These are phyloP conservation scores for Bruchidius siliquastri DNA, from an alignment of 2,888 invertebrate genomes.

Conservation along the genomic window DNA sequence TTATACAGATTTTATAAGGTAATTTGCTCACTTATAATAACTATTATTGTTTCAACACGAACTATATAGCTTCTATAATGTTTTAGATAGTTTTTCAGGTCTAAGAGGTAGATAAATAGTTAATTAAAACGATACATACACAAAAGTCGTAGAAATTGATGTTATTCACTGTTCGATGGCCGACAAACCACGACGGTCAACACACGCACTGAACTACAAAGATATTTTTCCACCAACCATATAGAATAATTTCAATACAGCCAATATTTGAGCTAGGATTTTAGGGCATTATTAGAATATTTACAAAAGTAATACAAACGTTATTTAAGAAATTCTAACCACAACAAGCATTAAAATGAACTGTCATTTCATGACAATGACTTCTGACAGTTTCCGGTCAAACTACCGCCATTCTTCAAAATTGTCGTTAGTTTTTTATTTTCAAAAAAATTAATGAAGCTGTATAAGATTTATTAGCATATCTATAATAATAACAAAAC, in stretches of 20 bases:
- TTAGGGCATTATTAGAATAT: background rate
- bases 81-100: slow-evolving; percentile 32
- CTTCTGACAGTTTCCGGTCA: background rate
- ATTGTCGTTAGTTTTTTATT: background rate
- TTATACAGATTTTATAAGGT: slow-evolving; percentile 7
- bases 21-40: background rate
- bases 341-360: background rate
- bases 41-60: background rate
- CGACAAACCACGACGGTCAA: slow-evolving; percentile 65
- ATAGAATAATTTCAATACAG: background rate
- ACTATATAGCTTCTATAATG: slow-evolving; percentile 1
- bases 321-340: background rate
- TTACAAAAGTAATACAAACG: background rate
- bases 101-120: slow-evolving; percentile 37
- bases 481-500: no score
- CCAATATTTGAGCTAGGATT: background rate
- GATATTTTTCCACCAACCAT: background rate
- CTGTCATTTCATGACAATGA: background rate
- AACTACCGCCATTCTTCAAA: background rate
- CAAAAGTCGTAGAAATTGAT: slow-evolving; percentile 52
- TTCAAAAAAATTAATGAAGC: no score
- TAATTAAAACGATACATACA: slow-evolving; percentile 42
- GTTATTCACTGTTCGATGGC: slow-evolving; percentile 67
- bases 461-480: no score
- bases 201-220: slow-evolving; percentile 27